phyloP scores from a whole-genome alignment of 2,888 invertebrate genomes.

The Oscheius sp. region DNA sequence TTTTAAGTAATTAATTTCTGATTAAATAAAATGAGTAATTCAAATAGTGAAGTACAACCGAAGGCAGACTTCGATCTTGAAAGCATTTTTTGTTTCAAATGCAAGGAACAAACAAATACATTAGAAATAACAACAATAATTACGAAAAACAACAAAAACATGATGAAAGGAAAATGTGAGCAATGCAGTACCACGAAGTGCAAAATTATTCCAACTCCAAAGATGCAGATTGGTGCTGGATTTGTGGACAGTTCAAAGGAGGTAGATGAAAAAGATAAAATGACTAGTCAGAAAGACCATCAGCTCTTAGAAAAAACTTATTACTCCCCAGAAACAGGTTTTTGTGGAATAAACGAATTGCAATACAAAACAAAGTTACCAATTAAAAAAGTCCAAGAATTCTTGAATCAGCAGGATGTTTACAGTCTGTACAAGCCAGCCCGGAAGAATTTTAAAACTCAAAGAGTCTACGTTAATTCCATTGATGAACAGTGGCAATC shows the following conservation, averaged over 20 bases:
- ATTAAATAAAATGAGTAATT: too few relatives aligned
- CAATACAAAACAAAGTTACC: constrained; percentile 33
- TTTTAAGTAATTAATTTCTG: too few relatives aligned
- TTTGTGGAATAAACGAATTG: constrained; percentile 46
- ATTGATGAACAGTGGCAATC: constrained; percentile 54
- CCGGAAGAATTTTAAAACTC: constrained; percentile 46
- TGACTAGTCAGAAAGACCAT: constrained; percentile 29
- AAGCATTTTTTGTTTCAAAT: constrained; percentile 36
- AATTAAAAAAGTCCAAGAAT: constrained; percentile 36
- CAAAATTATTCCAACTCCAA: constrained; percentile 44
- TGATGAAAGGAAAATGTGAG: constrained; percentile 34
- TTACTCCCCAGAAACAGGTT: constrained; percentile 39
- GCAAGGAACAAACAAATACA: constrained; percentile 31
- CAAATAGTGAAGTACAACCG: too few relatives aligned
- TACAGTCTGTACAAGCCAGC: constrained; percentile 50
- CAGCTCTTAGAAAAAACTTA: constrained; percentile 38
- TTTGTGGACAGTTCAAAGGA: constrained; percentile 31
- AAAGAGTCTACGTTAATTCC: constrained; percentile 42
- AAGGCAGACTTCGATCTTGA: too few relatives aligned
- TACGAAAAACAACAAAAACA: constrained; percentile 6
- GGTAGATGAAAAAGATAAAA: too few relatives aligned
- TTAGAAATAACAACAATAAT: constrained; percentile 24
- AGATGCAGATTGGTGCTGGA: too few relatives aligned
- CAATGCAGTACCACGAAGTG: constrained; percentile 41
- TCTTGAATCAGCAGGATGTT: constrained; percentile 44